Base-by-base conservation (phyloP, 1,140 invertebrate genomes). In the Ptiloglossa arizonensis region DNA sequence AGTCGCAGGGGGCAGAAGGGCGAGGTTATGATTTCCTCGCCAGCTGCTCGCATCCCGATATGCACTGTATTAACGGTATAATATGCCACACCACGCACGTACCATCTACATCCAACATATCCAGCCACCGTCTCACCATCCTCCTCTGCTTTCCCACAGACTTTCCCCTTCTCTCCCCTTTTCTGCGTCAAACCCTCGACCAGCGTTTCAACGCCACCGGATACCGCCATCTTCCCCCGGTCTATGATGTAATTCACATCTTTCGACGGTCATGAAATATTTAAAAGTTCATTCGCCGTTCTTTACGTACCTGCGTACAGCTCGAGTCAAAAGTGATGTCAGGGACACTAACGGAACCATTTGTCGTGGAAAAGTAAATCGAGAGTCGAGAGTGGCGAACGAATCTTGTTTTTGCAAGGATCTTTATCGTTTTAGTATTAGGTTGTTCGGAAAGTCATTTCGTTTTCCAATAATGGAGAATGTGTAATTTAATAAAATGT, bases 11-110 rank as follows among this genome's bases (percentile, higher is more conserved):
- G 76, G 44, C n/a, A 35, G 57, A 71, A 44, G 32, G 54, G 54
- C 57, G 64, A 15, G 78, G 62, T 83, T 88, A 82, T 85, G 89
- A 91, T 90, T 90, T 87, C 70, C 88, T 87, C 76, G 76, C 84
- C 88, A 90, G 87, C 87, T 90, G 87, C 76, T 86, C 76, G 79
- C 77, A 74, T 87, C 79, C 86, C 86, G 89, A 90, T 90, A 90
- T 87, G 87, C 88, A 86, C 82, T 90, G 86, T 90, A 90, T 91
- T 90, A 91, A 91, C 86, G 81, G 80, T 87, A 86, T 90, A 88
- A 90, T 90, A 90, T 89, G 83, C 87, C 80, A 57, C 87, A 87
- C 87, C 88, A 88, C 79, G 83, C 75, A 86, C 84, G 59, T 75
- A 82, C 76, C 83, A 83, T 57, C 82, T 74, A 83, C 81, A 86